phyloP scores from a whole-genome alignment of 2,113 vertebrate genomes.

The Orientallactaga bullata region DNA sequence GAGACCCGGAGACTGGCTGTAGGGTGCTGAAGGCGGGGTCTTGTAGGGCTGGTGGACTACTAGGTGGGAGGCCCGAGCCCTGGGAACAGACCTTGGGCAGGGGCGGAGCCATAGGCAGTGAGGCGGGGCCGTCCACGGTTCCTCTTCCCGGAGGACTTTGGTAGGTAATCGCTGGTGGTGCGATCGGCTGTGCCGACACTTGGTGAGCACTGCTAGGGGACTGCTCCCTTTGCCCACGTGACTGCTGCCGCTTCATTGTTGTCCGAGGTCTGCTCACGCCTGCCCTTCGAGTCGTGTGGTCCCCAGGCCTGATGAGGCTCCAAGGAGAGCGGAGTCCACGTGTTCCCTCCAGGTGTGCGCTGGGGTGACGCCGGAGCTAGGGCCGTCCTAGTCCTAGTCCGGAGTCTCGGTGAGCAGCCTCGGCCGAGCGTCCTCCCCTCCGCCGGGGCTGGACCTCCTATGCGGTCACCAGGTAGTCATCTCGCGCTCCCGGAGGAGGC shows the following conservation, averaged over 20 bases:
- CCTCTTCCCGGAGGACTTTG: not conserved
- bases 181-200: not conserved
- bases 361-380: not conserved
- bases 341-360: not conserved
- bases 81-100: not conserved
- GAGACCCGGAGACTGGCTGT: not conserved
- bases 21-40: not conserved
- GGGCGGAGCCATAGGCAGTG: not conserved
- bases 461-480: not conserved
- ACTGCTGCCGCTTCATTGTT: not conserved
- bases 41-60: not conserved
- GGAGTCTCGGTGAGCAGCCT: not conserved
- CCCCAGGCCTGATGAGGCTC: not conserved
- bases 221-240: not conserved
- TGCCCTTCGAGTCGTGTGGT: not conserved
- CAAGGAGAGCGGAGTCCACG: not conserved
- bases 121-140: not conserved
- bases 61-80: not conserved
- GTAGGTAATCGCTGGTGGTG: not conserved
- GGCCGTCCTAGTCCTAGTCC: not conserved
- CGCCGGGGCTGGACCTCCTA: not conserved
- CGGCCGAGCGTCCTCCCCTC: not conserved
- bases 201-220: conserved; percentile 11
- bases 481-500: conserved; percentile 32
- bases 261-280: not conserved